Evolutionary conservation across 1,140 invertebrate species (phyloP).

Genomic region (Drosophila takahashii): DNA sequence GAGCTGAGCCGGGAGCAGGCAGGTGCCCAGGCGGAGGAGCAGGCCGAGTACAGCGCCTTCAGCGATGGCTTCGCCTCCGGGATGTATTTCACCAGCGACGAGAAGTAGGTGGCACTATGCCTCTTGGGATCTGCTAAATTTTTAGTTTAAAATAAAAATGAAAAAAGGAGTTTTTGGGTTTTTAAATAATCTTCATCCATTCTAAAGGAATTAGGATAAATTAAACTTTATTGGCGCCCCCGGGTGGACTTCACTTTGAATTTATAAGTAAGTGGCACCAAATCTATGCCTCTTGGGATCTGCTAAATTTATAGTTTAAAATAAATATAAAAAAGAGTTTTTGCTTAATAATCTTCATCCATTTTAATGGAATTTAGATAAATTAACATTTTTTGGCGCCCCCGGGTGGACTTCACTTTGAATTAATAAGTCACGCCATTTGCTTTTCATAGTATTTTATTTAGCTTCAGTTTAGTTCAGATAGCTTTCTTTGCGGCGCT

Average conservation of each 20-base stretch:
- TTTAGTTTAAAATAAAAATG: constrained; percentile 1
- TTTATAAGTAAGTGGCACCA: background rate
- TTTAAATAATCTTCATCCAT: too few species aligned
- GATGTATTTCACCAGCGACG: constrained; percentile 42
- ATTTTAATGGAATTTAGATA: too few species aligned
- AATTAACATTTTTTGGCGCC: background rate
- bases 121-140: constrained; percentile 8
- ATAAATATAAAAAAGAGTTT: background rate
- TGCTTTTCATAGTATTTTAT: constrained; percentile 43
- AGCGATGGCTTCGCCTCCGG: constrained; percentile 61
- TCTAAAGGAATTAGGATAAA: too few species aligned
- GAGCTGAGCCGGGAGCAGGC: background rate
- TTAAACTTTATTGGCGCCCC: background rate
- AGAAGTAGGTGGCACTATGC: constrained; percentile 6
- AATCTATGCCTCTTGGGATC: too few species aligned
- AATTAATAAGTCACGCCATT: background rate
- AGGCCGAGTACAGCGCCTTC: constrained; percentile 30
- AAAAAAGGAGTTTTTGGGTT: too few species aligned
- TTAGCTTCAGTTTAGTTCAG: constrained; percentile 44
- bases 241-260: background rate
- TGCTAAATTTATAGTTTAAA: constrained; percentile 9
- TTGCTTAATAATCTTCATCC: too few species aligned
- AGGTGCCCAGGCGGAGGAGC: background rate
- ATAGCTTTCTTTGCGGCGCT: constrained; percentile 36
- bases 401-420: background rate